Conservation (phyloP, 2,888 invertebrate genomes). For the Choreutis nemorana region DNA sequence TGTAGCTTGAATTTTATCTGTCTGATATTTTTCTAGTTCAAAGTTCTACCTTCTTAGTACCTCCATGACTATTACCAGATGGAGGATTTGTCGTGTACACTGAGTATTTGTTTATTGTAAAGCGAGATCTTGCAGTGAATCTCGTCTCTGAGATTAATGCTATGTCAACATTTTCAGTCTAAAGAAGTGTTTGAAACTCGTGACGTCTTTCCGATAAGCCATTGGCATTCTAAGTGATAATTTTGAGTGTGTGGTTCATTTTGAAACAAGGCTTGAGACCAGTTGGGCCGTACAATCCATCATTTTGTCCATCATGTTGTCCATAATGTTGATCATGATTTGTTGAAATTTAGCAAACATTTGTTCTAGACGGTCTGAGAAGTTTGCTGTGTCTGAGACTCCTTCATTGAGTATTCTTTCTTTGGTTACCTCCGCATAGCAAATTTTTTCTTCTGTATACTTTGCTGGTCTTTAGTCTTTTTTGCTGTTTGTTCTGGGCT, state of each 20-base stretch:
- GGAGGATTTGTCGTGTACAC: no score
- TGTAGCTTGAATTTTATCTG: no score
- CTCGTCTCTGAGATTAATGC: constrained; percentile 15
- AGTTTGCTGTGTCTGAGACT: no score
- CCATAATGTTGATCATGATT: no score
- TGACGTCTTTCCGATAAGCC: constrained; percentile 11
- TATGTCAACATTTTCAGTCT: constrained; percentile 11
- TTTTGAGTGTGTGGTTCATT: constrained; percentile 5
- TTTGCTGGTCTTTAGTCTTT: no score
- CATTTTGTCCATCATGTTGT: constrained; percentile 11
- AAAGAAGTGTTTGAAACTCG: constrained; percentile 10
- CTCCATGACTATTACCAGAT: constrained; percentile 13
- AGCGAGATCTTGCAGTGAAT: constrained; percentile 10
- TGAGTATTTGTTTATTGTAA: constrained; percentile 9
- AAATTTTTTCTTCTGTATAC: no score
- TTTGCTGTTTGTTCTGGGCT: no score
- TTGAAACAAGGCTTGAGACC: constrained; percentile 6
- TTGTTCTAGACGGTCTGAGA: constrained; percentile 5
- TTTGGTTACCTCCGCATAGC: no score
- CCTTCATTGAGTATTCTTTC: no score
- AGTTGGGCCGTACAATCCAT: constrained; percentile 11
- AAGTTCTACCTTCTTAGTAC: no score
- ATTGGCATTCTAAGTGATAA: constrained; percentile 14
- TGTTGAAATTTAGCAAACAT: constrained; percentile 6
- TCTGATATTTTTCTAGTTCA: no score